Evolutionary conservation across 1,140 invertebrate genomes (phyloP).

Genomic region (Colletes gigas): DNA sequence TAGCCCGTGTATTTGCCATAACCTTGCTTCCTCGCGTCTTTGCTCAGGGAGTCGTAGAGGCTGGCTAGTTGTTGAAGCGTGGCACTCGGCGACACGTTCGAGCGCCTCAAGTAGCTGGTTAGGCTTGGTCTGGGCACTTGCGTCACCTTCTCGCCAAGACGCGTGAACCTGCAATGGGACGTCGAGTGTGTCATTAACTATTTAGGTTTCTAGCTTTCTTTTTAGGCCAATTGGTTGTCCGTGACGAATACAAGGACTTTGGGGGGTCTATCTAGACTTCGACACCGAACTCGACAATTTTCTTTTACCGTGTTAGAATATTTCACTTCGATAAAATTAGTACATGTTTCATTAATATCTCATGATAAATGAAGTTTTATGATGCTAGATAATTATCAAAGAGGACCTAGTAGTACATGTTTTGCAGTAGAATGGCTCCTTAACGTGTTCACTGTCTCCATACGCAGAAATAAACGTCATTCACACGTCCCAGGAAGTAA

Average conservation of each 20-base stretch:
- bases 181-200: not conserved
- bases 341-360: too few relatives aligned
- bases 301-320: too few relatives aligned
- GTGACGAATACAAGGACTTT: not conserved
- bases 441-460: too few relatives aligned
- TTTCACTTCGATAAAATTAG: too few relatives aligned
- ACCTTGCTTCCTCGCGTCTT: constrained; percentile 76
- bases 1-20: constrained; percentile 74
- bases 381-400: too few relatives aligned
- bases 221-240: not conserved
- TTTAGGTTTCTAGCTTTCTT: not conserved
- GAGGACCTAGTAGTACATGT: too few relatives aligned
- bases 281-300: too few relatives aligned
- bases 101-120: constrained; percentile 65
- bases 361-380: too few relatives aligned
- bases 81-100: constrained; percentile 64
- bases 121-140: constrained; percentile 76
- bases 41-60: constrained; percentile 74
- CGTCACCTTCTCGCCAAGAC: constrained; percentile 74
- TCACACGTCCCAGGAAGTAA: too few relatives aligned
- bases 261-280: too few relatives aligned
- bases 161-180: constrained; percentile 66
- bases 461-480: too few relatives aligned
- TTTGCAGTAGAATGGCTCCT: too few relatives aligned
- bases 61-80: constrained; percentile 71